Percentiles rank a stretch among this genome's conserved stretches.
Evolutionary conservation across 2,113 vertebrate genomes (phyloP).

Genomic region (Channa maculata): DNA sequence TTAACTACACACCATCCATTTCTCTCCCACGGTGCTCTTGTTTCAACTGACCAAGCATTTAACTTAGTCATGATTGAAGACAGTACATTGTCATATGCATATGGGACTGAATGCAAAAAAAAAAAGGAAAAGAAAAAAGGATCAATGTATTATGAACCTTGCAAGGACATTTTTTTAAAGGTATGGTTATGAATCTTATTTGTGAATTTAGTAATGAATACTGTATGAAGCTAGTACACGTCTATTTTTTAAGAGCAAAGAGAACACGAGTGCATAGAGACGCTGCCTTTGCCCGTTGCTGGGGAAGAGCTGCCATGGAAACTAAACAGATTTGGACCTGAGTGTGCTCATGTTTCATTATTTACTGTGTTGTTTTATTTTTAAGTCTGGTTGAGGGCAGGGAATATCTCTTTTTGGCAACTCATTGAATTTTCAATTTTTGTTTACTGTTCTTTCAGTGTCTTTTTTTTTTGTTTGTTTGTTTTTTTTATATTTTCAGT

Average conservation of each 20-base stretch:
- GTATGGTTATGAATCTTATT: conserved; percentile 78
- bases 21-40: conserved; percentile 84
- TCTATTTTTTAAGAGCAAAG: conserved; percentile 81
- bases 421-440: conserved; percentile 63
- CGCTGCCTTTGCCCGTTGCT: conserved; percentile 71
- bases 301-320: conserved; percentile 79
- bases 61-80: conserved; percentile 80
- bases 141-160: conserved; percentile 84
- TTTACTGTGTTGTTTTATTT: conserved; percentile 74
- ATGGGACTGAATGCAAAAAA: conserved; percentile 84
- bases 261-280: conserved; percentile 65
- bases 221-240: conserved; percentile 85
- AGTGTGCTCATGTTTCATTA: conserved; percentile 73
- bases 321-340: conserved; percentile 76
- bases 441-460: conserved; percentile 69
- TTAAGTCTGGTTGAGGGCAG: conserved; percentile 76
- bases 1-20: conserved; percentile 37
- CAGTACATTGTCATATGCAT: conserved; percentile 80
- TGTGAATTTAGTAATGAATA: conserved; percentile 88
- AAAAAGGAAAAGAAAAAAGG: conserved; percentile 36
- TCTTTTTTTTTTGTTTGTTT: conserved; percentile 36
- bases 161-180: conserved; percentile 80
- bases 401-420: conserved; percentile 76
- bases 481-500: conserved; percentile 58
- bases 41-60: conserved; percentile 91